Conservation (phyloP, 2,888 invertebrate genomes). For the Amphipyra tragopoginis region DNA sequence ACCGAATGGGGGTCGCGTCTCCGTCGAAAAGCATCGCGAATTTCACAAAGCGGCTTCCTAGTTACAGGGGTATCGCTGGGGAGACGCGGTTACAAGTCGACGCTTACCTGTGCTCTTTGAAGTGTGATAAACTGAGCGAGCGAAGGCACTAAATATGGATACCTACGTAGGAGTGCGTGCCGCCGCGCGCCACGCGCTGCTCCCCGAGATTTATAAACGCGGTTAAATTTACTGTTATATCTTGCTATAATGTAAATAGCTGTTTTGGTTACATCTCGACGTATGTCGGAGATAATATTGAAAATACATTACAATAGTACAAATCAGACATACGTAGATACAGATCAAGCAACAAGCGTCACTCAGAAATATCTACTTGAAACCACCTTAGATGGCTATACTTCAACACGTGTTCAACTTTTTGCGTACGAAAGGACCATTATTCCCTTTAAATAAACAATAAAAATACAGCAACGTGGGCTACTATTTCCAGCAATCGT, state of each 20-base stretch:
- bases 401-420: too few species aligned
- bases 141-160: constrained; percentile 79
- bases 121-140: constrained; percentile 85
- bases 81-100: constrained; percentile 81
- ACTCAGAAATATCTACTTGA: too few species aligned
- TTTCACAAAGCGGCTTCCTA: constrained; percentile 87
- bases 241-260: constrained; percentile 55
- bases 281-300: constrained; percentile 14
- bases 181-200: constrained; percentile 64
- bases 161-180: constrained; percentile 74
- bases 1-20: constrained; percentile 82
- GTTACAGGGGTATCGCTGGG: constrained; percentile 78
- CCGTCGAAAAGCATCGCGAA: constrained; percentile 84
- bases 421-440: too few species aligned
- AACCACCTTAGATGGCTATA: too few species aligned
- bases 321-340: too few species aligned
- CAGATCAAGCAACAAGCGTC: too few species aligned
- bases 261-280: constrained; percentile 36
- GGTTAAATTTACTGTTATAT: constrained; percentile 68
- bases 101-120: constrained; percentile 84
- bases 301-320: constrained; percentile 2
- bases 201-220: constrained; percentile 72
- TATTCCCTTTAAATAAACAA: too few species aligned
- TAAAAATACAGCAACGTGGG: too few species aligned
- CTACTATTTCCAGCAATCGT: too few species aligned